These are phyloP conservation scores for Martes flavigula DNA, from an alignment of 2,797 vertebrate genomes.

Conservation along the genomic window DNA sequence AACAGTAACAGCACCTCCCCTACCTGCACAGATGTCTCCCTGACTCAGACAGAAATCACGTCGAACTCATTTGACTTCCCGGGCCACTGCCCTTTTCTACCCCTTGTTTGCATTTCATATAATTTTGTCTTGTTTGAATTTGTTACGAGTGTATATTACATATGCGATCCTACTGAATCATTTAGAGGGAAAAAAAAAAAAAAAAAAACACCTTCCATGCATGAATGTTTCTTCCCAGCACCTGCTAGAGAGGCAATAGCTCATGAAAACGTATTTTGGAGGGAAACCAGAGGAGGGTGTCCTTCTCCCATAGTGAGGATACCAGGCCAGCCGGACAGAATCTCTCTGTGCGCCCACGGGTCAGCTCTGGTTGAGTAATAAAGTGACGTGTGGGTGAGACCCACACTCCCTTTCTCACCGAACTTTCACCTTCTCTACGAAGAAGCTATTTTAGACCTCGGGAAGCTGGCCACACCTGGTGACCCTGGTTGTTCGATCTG, in stretches of 20 bases:
- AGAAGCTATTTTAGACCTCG: neutral
- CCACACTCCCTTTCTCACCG: neutral
- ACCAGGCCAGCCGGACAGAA: neutral
- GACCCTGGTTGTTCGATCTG: neutral
- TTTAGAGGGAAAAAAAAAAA: neutral
- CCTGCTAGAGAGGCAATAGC: neutral
- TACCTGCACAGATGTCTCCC: neutral
- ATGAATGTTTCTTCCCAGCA: neutral
- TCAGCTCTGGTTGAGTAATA: neutral
- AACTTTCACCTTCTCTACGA: neutral
- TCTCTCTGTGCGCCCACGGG: too few species aligned
- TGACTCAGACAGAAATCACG: neutral
- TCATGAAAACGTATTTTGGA: neutral
- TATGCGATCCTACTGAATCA: neutral
- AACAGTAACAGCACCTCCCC: too few species aligned
- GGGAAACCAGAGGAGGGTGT: neutral
- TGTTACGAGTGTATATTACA: neutral
- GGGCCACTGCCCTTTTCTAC: neutral
- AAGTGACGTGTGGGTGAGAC: neutral
- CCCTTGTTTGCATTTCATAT: neutral
- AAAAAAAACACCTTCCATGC: neutral
- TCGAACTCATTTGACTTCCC: neutral
- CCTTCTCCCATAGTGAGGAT: neutral
- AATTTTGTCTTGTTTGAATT: neutral
- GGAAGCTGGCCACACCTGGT: neutral